Evolutionary conservation across 2,888 invertebrate genomes (phyloP).

Genomic region (Nomada lathburiana): DNA sequence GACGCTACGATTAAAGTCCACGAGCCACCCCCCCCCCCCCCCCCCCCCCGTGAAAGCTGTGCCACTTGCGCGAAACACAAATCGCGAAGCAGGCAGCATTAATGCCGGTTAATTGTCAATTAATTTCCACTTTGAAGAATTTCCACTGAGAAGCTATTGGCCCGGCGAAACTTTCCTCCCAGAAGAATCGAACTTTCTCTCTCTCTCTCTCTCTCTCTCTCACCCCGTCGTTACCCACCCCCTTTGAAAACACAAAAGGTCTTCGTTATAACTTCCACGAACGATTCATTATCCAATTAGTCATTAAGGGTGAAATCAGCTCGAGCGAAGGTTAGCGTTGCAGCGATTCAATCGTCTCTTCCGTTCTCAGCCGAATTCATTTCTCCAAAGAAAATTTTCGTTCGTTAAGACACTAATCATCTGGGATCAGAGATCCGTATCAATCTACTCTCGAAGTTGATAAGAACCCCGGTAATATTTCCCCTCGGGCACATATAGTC

Average conservation of each 20-base stretch:
- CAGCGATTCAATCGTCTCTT: background rate
- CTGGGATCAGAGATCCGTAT: constrained; percentile 14
- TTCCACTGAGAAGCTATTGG: constrained; percentile 20
- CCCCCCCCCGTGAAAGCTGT: constrained; percentile 22
- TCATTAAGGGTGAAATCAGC: constrained; percentile 37
- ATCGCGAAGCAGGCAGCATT: constrained; percentile 56
- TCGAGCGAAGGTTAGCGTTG: constrained; percentile 8
- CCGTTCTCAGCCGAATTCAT: background rate
- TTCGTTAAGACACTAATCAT: constrained; percentile 49
- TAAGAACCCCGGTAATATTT: constrained; percentile 30
- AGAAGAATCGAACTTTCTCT: background rate
- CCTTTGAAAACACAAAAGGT: constrained; percentile 9
- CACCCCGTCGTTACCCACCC: background rate
- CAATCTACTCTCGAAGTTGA: background rate
- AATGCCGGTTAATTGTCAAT: constrained; percentile 68
- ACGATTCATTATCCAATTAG: constrained; percentile 49
- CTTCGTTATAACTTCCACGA: constrained; percentile 41
- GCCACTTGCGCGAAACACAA: constrained; percentile 60
- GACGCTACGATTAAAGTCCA: constrained; percentile 55
- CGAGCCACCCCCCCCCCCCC: constrained; percentile 6
- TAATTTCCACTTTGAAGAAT: constrained; percentile 63
- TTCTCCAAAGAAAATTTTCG: background rate
- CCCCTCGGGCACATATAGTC: constrained; percentile 25
- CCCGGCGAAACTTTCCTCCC: constrained; percentile 10
- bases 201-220: background rate